phyloP scores from a whole-genome alignment of 2,797 vertebrate genomes.

The Psittacula derbiana region DNA sequence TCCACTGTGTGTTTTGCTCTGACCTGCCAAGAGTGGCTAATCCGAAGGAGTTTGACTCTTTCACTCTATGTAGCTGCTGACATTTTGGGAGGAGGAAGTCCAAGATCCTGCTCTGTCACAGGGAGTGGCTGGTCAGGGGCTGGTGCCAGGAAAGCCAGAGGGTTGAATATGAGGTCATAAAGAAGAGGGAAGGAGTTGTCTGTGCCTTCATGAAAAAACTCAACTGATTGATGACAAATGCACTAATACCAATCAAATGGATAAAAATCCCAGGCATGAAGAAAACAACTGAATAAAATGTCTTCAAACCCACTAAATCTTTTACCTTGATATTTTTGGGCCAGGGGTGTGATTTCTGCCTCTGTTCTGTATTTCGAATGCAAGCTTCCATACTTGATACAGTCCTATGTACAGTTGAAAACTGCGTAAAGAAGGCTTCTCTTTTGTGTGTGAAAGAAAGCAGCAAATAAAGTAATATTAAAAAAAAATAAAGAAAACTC shows the following conservation, averaged over 20 bases:
- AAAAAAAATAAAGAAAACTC: neutral
- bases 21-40: neutral
- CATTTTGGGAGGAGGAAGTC: neutral
- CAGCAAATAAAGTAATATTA: neutral
- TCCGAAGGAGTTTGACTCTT: neutral
- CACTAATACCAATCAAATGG: neutral
- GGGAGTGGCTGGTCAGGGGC: neutral
- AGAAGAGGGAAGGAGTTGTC: neutral
- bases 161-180: neutral
- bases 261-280: neutral
- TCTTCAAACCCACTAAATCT: neutral
- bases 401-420: rapidly evolving
- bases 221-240: neutral
- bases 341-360: neutral
- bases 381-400: neutral
- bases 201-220: neutral
- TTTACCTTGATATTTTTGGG: neutral
- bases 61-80: neutral
- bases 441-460: neutral
- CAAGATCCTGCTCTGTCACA: neutral
- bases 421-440: rapidly evolving
- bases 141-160: neutral
- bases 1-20: neutral
- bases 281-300: neutral
- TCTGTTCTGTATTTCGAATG: neutral